A percentile compares a stretch with the other conserved stretches of the same genome.
Conservation (phyloP, 2,113 vertebrate species). For the Rhea americana region DNA sequence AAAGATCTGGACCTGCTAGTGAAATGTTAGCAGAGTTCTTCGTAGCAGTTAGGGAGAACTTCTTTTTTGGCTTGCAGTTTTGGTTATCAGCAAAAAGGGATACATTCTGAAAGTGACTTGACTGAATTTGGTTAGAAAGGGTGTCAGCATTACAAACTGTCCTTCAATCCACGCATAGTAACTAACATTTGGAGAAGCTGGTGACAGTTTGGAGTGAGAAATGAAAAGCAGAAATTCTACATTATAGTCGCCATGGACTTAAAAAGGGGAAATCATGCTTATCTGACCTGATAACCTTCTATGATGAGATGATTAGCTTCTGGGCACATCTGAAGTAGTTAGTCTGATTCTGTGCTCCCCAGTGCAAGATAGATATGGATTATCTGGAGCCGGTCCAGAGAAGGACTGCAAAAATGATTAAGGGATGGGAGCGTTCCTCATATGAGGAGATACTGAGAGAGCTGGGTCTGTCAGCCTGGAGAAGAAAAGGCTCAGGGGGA, state of each 20-base stretch:
- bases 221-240: neutral
- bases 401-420: too few species aligned
- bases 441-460: too few species aligned
- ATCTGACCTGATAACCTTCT: too few species aligned
- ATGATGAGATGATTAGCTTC: too few species aligned
- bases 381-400: too few species aligned
- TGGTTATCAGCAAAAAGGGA: neutral
- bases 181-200: neutral
- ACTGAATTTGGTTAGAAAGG: neutral
- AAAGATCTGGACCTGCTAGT: neutral
- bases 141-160: neutral
- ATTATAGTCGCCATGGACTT: neutral
- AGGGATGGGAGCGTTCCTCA: too few species aligned
- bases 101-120: neutral
- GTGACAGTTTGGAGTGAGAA: neutral
- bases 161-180: neutral
- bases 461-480: too few species aligned
- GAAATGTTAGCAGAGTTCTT: neutral
- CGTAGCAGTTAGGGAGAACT: neutral
- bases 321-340: too few species aligned
- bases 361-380: too few species aligned
- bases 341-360: too few species aligned
- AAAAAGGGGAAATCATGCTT: too few species aligned
- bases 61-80: neutral
- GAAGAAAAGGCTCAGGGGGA: too few species aligned